Percentiles rank a stretch among this genome's conserved stretches.
Conservation (phyloP, 2,888 invertebrate species). For the Spodoptera exigua region DNA sequence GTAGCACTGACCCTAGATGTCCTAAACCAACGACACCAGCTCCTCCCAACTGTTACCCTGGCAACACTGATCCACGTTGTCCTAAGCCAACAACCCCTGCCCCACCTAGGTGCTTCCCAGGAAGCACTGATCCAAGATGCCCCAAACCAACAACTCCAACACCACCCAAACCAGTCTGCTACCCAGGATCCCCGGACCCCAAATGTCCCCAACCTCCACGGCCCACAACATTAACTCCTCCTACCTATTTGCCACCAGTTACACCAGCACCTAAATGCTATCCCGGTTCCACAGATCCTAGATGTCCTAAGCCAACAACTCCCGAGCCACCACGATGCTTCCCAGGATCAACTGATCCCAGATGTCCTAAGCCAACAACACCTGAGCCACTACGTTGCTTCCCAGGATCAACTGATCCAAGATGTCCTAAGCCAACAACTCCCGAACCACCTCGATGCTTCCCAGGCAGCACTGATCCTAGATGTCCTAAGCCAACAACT, state of each 20-base stretch:
- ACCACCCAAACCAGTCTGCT: constrained; percentile 58
- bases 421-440: constrained; percentile 56
- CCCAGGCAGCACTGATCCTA: constrained; percentile 43
- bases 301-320: constrained; percentile 66
- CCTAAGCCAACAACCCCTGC: constrained; percentile 64
- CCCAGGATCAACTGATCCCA: constrained; percentile 65
- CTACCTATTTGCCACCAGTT: constrained; percentile 33
- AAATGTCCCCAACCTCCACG: constrained; percentile 52
- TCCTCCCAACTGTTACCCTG: constrained; percentile 71
- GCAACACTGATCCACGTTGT: constrained; percentile 69
- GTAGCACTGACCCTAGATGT: constrained; percentile 60
- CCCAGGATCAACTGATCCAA: constrained; percentile 66
- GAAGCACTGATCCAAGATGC: constrained; percentile 67
- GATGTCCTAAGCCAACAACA: constrained; percentile 61
- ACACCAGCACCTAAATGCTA: constrained; percentile 55
- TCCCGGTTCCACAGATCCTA: constrained; percentile 68
- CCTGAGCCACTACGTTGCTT: constrained; percentile 55
- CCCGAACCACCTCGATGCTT: constrained; percentile 47
- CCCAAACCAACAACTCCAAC: constrained; percentile 55
- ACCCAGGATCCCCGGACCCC: constrained; percentile 55
- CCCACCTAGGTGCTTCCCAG: constrained; percentile 47
- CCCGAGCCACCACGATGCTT: constrained; percentile 61
- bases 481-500: constrained; percentile 57
- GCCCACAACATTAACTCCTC: constrained; percentile 55
- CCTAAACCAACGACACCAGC: constrained; percentile 59